Base-by-base conservation (phyloP, 2,797 vertebrate species). In the Sebastes trivittatus region DNA sequence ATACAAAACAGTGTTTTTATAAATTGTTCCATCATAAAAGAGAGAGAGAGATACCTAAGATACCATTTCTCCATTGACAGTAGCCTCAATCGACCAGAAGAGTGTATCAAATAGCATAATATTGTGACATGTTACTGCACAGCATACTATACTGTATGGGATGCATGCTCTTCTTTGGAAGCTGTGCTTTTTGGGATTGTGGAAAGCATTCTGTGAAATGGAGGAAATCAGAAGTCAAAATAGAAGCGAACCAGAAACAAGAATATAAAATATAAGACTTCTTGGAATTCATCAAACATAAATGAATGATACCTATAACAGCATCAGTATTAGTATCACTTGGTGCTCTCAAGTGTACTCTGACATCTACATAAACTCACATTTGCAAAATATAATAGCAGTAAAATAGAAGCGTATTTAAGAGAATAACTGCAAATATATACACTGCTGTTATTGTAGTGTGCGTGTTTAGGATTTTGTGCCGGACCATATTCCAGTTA, bases 401-500 rank as follows among this genome's bases (percentile, higher is more conserved):
- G 14, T 16, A 59, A 71, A 61, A 52, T 20, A 76, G 5, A 61
- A 29, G 16, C 14, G 25, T n/a, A 34, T 76, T 42, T 49, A 54
- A 61, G 38, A 68, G 20, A 36, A 38, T 38, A 56, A 34, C 4
- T 71, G 22, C 30, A 60, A 52, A 46, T 68, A 27, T 29, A 73
- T 49, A 11, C 22, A 4, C 20, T 56, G 55, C 18, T 34, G 14
- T 70, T 81, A 71, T 25, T 25, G 25, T n/a, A 56, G 49, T 69
- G 32, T 60, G 25, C 61, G 73, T 60, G 32, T 66, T 71, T 66
- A 73, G 54, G 52, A 73, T 72, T 78, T 75, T 32, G 69, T 25
- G 59, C 81, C 30, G 42, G 56, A 63, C 70, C 70, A 30, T 80
- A 70, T 87, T 81, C 25, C 78, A 74, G 54, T 67, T 59, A 76